Base-by-base conservation (phyloP, 2,113 vertebrate species). In the Sterna hirundo region DNA sequence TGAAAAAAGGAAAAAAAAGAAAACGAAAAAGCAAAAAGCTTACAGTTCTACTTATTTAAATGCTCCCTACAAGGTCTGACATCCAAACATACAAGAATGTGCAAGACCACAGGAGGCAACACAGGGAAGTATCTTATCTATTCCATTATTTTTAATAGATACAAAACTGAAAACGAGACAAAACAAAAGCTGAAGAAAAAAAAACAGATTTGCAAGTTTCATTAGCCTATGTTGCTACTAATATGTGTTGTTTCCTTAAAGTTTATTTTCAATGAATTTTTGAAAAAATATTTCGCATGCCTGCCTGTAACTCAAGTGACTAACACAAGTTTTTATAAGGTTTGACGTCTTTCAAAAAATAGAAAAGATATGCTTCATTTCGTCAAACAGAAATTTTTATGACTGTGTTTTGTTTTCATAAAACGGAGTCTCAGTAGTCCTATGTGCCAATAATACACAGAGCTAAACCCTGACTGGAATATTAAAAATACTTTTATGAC, bases 401-500 rank as follows among this genome's bases (percentile, higher is more conserved):
- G 79, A 42, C 77, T 86, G 52, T 38, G 30, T 70, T 88, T 61
- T 52, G 54, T 32, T 91, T 75, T 79, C 58, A 10, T 49, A 55
- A 76, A 80, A 88, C 75, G 49, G 44, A 86, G 54, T 54, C 40
- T 62, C 71, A 46, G 55, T 21, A 36, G 69, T 61, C 75, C 70
- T 3, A 9, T 61, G 93, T 88, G 94, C 78, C 89, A 88, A 5
- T 17, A 55, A 36, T 76, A 83, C 58, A 85, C 36, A 72, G 70
- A 94, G 64, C 55, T 77, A 64, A 94, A 65, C 65, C 69, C 92
- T 92, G 81, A 92, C 36, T 13, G 81, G 86, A 96, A 96, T 95
- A 95, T 80, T 93, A 91, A 94, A 85, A 80, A 54, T 88, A 94
- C 61, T 81, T 94, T 88, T 65, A 77, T 46, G 47, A 79, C 17